These are phyloP conservation scores for Pluvialis apricaria DNA, from an alignment of 2,113 vertebrate genomes.

Conservation along the genomic window DNA sequence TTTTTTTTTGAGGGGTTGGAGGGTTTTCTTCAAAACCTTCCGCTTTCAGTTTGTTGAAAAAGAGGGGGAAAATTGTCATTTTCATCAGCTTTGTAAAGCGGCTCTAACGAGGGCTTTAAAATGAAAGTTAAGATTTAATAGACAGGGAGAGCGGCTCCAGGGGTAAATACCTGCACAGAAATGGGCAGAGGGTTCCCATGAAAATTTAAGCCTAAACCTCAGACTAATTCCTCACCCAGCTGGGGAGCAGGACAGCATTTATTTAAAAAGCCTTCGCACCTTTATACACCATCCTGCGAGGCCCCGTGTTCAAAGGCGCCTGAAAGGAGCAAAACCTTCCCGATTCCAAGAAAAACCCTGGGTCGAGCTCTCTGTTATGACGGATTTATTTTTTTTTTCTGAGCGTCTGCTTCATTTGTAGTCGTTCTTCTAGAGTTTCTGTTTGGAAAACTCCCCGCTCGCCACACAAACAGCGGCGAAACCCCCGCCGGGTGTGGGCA, in stretches of 20 bases:
- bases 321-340: not conserved
- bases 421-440: not conserved
- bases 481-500: not conserved
- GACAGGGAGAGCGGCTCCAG: not conserved
- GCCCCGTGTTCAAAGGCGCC: not conserved
- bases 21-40: not conserved
- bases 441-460: not conserved
- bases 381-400: not conserved
- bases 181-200: not conserved
- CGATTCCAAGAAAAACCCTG: rapidly evolving
- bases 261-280: not conserved
- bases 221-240: not conserved
- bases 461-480: not conserved
- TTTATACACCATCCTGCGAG: not conserved
- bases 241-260: not conserved
- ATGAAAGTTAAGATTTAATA: not conserved
- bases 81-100: not conserved
- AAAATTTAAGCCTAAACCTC: not conserved
- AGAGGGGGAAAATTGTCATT: rapidly evolving
- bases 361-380: rapidly evolving
- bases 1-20: not conserved
- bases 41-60: not conserved
- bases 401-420: not conserved
- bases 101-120: not conserved
- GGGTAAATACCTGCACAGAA: not conserved